phyloP scores from a whole-genome alignment of 2,888 invertebrate genomes.

The Zaprionus bogoriensis region DNA sequence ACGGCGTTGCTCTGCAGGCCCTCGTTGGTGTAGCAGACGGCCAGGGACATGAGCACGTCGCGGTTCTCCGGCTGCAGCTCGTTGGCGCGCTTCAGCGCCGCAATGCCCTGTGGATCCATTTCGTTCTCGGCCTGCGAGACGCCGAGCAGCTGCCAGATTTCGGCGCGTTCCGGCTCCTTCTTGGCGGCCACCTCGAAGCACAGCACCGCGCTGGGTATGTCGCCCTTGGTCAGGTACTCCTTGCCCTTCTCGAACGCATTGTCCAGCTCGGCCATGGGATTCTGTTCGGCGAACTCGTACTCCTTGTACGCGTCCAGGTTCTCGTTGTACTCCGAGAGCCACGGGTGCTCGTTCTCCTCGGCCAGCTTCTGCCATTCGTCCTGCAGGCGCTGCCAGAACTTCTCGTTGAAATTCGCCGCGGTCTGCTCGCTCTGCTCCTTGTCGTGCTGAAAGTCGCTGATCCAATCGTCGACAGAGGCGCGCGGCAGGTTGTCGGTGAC shows the following conservation, averaged over 20 bases:
- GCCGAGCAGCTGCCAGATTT: conserved; percentile 94
- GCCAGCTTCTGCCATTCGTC: conserved; percentile 92
- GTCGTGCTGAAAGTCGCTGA: conserved; percentile 84
- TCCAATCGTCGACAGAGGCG: conserved; percentile 77
- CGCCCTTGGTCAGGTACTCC: conserved; percentile 91
- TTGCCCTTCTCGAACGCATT: conserved; percentile 94
- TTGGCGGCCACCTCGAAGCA: conserved; percentile 98
- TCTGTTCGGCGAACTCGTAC: conserved; percentile 86
- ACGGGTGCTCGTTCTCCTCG: conserved; percentile 86
- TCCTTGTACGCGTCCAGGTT: conserved; percentile 87
- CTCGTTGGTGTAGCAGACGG: conserved; percentile 98
- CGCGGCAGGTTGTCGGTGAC: conserved; percentile 45
- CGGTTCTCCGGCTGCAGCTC: conserved; percentile 91
- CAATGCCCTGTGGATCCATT: conserved; percentile 95
- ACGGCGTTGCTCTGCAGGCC: conserved; percentile 95
- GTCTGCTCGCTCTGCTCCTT: conserved; percentile 85
- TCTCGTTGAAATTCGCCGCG: conserved; percentile 85
- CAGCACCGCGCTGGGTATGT: conserved; percentile 96
- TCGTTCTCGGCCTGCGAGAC: conserved; percentile 99
- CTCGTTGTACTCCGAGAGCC: conserved; percentile 88
- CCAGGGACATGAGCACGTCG: conserved; percentile 93
- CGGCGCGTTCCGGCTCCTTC: conserved; percentile 89
- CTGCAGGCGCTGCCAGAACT: conserved; percentile 87
- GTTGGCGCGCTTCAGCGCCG: conserved; percentile 93
- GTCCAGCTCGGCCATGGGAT: conserved; percentile 90